Evolutionary conservation across 2,113 vertebrate genomes (phyloP).

Genomic region (Bubo bubo): DNA sequence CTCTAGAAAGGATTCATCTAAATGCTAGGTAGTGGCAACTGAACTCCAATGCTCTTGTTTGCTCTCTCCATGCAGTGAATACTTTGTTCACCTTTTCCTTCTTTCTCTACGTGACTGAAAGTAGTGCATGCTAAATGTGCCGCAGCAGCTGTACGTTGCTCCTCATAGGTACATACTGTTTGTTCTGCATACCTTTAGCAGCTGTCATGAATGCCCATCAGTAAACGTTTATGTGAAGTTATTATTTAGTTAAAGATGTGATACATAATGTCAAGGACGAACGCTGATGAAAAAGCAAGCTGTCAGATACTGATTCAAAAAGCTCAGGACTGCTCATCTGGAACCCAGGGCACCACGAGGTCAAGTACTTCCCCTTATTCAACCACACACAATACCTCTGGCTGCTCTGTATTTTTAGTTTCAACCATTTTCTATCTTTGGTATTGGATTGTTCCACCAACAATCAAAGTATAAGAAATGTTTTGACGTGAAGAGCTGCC

Average conservation of each 20-base stretch:
- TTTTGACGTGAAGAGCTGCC: not conserved
- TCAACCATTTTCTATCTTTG: not conserved
- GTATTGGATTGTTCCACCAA: not conserved
- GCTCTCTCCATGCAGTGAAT: not conserved
- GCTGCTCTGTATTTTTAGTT: constrained; percentile 1
- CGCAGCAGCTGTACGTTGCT: not conserved
- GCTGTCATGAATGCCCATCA: not conserved
- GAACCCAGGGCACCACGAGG: not conserved
- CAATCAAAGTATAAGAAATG: not conserved
- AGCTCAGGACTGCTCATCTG: constrained; percentile 32
- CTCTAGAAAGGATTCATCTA: not conserved
- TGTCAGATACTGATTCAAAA: not conserved
- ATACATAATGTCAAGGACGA: not conserved
- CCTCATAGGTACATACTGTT: not conserved
- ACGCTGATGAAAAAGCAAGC: not conserved
- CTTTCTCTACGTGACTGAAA: not conserved
- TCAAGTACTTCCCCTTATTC: constrained; percentile 54
- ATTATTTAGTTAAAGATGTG: not conserved
- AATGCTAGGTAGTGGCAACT: not conserved
- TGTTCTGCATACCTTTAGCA: not conserved
- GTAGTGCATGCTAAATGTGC: not conserved
- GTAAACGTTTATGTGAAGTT: not conserved
- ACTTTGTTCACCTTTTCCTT: not conserved
- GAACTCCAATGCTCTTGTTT: not conserved
- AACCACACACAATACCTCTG: constrained; percentile 18